These are phyloP conservation scores for Lepidochrysops patricia DNA, from an alignment of 2,888 invertebrate species.

Conservation along the genomic window DNA sequence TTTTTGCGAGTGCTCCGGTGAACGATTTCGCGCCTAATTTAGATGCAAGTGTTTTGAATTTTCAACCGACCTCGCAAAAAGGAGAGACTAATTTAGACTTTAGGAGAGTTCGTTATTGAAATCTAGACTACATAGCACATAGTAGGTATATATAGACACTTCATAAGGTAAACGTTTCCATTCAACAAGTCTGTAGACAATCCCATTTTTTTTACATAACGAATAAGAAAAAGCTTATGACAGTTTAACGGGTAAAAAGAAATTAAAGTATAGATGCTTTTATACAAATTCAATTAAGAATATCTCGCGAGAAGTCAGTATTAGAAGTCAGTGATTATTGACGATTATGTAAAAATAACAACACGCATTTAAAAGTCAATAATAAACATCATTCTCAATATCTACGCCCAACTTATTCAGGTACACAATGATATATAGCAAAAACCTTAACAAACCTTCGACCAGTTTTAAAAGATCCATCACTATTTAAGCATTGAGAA, in stretches of 20 bases:
- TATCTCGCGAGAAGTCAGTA: too few relatives aligned
- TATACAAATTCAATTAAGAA: too few relatives aligned
- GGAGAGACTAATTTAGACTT: not conserved
- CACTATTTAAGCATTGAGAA: slow-evolving; percentile 16
- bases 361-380: not conserved
- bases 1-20: slow-evolving; percentile 65
- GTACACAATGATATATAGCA: slow-evolving; percentile 46
- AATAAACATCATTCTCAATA: not conserved
- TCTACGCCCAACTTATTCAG: slow-evolving; percentile 1
- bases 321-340: too few relatives aligned
- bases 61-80: slow-evolving; percentile 19
- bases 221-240: too few relatives aligned
- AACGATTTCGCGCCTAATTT: slow-evolving; percentile 73
- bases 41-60: slow-evolving; percentile 43
- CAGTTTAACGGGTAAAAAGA: too few relatives aligned
- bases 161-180: too few relatives aligned
- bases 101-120: not conserved
- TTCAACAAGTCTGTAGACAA: too few relatives aligned
- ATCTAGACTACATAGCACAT: too few relatives aligned
- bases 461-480: slow-evolving; percentile 38
- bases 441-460: slow-evolving; percentile 48
- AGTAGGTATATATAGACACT: too few relatives aligned
- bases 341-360: not conserved
- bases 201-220: too few relatives aligned
- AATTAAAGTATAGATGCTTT: too few relatives aligned